phyloP scores from a whole-genome alignment of 2,888 invertebrate species.

The Lasioglossum morio region DNA sequence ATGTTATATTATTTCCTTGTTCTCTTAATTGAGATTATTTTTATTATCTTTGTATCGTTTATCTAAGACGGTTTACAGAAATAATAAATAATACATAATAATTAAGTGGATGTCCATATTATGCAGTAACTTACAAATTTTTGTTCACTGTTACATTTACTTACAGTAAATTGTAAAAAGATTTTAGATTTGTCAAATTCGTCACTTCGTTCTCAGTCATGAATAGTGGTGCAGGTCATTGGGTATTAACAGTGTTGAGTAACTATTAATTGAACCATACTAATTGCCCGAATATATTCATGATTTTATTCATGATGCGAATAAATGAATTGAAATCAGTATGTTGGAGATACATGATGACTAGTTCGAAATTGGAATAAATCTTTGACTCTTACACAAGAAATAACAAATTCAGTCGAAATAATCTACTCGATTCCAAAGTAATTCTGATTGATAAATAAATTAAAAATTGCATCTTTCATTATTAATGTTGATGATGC shows the following conservation, averaged over 20 bases:
- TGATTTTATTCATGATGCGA: background rate
- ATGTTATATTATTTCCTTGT: background rate
- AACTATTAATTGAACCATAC: background rate
- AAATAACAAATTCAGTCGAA: background rate
- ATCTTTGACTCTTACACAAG: background rate
- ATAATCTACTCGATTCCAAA: background rate
- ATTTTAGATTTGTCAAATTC: background rate
- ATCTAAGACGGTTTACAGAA: background rate
- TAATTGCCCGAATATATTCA: background rate
- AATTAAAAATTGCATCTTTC: background rate
- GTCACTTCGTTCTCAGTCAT: no score
- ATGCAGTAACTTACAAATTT: background rate
- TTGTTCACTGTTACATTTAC: background rate
- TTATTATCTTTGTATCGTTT: background rate
- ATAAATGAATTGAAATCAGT: background rate
- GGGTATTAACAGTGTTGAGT: background rate
- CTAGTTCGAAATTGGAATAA: background rate
- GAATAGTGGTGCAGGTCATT: background rate
- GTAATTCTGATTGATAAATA: background rate
- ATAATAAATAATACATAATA: no score
- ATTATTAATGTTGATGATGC: background rate
- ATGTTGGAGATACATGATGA: background rate
- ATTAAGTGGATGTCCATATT: background rate
- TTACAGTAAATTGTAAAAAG: background rate
- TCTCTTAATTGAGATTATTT: background rate